Evolutionary conservation across 2,888 invertebrate species (phyloP).

Genomic region (Apamea monoglypha): DNA sequence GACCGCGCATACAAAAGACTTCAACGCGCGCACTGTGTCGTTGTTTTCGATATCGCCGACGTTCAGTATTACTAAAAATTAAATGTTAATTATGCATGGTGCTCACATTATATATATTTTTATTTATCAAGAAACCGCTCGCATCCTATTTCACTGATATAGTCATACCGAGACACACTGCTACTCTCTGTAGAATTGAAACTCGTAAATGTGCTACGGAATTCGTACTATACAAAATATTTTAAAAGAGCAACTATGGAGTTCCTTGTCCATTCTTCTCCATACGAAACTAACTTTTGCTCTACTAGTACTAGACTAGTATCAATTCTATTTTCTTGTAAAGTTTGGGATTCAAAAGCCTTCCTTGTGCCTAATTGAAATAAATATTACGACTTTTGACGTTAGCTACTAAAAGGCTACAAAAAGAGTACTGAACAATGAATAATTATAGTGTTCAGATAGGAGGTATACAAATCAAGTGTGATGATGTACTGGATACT

Average conservation of each 20-base stretch:
- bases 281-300: not conserved
- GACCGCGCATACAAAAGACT: slow-evolving; percentile 71
- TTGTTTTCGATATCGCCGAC: not conserved
- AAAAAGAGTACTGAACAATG: not conserved
- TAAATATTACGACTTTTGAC: too few species aligned
- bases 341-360: not conserved
- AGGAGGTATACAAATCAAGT: too few species aligned
- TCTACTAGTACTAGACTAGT: too few species aligned
- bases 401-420: not conserved
- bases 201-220: not conserved
- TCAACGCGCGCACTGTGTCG: slow-evolving; percentile 69
- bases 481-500: not conserved
- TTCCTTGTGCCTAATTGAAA: not conserved
- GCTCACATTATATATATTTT: not conserved
- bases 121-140: not conserved
- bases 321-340: not conserved
- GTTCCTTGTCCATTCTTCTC: not conserved
- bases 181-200: not conserved
- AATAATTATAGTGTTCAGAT: too few species aligned
- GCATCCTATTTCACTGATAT: not conserved
- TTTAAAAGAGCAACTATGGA: not conserved
- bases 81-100: not conserved
- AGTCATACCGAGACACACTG: not conserved
- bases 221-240: too few species aligned
- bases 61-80: not conserved